Evolutionary conservation across 2,113 vertebrate genomes (phyloP).

Genomic region (Saguinus midas): DNA sequence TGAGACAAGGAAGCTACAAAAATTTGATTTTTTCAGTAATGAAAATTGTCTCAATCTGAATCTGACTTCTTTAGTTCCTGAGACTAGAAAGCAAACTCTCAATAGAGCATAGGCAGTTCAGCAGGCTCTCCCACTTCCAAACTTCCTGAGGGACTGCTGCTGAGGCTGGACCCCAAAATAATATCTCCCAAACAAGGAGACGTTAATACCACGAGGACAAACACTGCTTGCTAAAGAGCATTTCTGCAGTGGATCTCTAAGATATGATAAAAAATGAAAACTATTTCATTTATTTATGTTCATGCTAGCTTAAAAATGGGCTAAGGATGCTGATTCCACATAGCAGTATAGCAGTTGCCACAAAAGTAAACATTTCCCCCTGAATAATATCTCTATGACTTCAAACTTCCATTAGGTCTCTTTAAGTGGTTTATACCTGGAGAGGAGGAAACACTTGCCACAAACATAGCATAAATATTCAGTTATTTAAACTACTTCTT

Average conservation of each 20-base stretch:
- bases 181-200: not conserved
- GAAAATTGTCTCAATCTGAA: not conserved
- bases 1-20: not conserved
- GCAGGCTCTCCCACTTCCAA: not conserved
- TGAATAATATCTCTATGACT: not conserved
- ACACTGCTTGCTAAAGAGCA: not conserved
- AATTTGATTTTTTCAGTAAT: conserved; percentile 15
- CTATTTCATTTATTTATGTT: not conserved
- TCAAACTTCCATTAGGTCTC: not conserved
- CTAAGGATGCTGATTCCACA: not conserved
- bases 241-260: not conserved
- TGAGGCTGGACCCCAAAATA: not conserved
- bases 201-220: not conserved
- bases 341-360: not conserved
- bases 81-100: conserved; percentile 37
- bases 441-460: not conserved
- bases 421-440: conserved; percentile 8
- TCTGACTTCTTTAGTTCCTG: not conserved
- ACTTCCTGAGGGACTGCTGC: not conserved
- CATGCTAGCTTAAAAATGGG: not conserved
- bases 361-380: not conserved
- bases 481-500: not conserved
- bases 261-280: conserved; percentile 16
- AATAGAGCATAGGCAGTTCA: not conserved
- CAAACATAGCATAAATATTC: conserved; percentile 13